phyloP scores from a whole-genome alignment of 2,113 vertebrate species.

The Lasiurus borealis region DNA sequence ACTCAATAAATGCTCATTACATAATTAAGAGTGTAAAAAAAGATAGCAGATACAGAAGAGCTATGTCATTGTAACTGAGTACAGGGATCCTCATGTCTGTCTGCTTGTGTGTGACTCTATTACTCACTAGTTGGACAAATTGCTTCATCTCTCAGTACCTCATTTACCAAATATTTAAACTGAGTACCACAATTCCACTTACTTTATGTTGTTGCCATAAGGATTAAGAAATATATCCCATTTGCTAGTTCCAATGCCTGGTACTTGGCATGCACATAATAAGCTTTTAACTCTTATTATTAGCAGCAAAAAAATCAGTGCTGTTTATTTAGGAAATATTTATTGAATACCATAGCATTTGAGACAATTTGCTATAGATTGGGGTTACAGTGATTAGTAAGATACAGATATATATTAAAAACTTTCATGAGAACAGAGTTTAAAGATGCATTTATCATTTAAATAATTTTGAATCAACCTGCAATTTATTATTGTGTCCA shows the following conservation, averaged over 20 bases:
- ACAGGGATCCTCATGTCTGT: not conserved
- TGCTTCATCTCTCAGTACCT: not conserved
- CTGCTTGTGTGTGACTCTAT: not conserved
- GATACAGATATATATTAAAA: constrained; percentile 55
- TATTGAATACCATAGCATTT: not conserved
- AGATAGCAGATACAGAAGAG: not conserved
- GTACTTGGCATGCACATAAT: not conserved
- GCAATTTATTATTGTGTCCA: constrained; percentile 40
- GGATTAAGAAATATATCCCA: not conserved
- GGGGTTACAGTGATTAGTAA: not conserved
- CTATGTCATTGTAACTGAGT: not conserved
- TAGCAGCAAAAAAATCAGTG: constrained; percentile 20
- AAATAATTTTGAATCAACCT: constrained; percentile 68
- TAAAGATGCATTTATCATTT: constrained; percentile 68
- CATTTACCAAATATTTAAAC: not conserved
- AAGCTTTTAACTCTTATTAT: constrained; percentile 16
- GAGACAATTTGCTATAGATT: constrained; percentile 38
- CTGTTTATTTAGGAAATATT: constrained; percentile 42
- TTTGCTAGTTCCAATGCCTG: not conserved
- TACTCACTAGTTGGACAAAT: not conserved
- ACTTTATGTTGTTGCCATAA: not conserved
- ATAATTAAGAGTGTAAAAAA: not conserved
- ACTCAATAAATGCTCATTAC: not conserved
- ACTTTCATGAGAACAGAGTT: constrained; percentile 41
- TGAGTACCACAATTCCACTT: not conserved